Conservation (phyloP, 2,797 vertebrate species). For the Pyrocephalus nanus region DNA sequence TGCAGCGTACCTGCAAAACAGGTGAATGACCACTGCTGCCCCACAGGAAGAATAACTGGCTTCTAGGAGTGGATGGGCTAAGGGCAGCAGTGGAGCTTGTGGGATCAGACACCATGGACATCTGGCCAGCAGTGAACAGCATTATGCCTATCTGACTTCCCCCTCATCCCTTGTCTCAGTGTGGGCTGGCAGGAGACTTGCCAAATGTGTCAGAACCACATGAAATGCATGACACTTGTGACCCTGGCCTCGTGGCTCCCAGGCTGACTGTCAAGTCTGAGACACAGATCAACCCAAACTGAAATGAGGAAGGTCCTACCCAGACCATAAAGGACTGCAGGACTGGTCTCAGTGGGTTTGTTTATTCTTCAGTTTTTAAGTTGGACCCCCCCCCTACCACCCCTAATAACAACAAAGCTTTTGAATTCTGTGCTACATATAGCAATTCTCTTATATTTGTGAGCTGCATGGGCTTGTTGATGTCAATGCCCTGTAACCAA, state of each 20-base stretch:
- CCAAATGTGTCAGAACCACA: constrained; percentile 25
- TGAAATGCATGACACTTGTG: not conserved
- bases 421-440: not conserved
- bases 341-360: not conserved
- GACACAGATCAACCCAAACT: not conserved
- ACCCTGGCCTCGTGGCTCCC: not conserved
- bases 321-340: not conserved
- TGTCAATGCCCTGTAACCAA: constrained; percentile 22
- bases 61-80: not conserved
- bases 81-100: not conserved
- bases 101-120: not conserved
- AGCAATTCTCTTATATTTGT: not conserved
- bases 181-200: not conserved
- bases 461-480: constrained; percentile 1
- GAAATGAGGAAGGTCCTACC: not conserved
- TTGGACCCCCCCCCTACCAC: fast-evolving
- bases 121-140: not conserved
- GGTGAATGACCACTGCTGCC: not conserved
- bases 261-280: not conserved
- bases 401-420: not conserved
- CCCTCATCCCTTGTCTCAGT: not conserved
- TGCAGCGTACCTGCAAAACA: not conserved
- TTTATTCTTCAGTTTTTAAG: not conserved
- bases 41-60: not conserved
- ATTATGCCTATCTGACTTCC: not conserved